Conservation (phyloP, 2,888 invertebrate genomes). For the Eurytoma adleriae region DNA sequence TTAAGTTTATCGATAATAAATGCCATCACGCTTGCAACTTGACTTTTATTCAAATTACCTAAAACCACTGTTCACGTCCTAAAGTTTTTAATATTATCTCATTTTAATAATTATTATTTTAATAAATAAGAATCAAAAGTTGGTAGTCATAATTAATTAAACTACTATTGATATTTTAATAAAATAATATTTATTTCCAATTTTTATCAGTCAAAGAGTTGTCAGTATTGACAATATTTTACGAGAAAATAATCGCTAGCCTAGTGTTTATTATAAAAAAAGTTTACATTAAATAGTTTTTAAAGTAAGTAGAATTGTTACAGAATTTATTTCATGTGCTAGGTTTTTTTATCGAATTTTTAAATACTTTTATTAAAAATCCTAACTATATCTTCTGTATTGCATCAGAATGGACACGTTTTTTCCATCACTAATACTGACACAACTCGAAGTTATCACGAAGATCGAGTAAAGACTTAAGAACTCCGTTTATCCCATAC, state of each 20-base stretch:
- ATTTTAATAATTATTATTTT: neutral
- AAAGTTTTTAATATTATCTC: no score
- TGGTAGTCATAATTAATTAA: neutral
- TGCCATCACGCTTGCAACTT: conserved; percentile 75
- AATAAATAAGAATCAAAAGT: no score
- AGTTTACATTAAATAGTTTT: conserved; percentile 25
- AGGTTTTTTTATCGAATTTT: neutral
- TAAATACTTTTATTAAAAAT: conserved; percentile 28
- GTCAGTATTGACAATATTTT: conserved; percentile 44
- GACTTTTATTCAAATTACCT: conserved; percentile 37
- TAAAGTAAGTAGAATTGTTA: conserved; percentile 15
- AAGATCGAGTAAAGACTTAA: conserved; percentile 26
- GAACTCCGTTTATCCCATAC: conserved; percentile 8
- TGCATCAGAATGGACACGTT: conserved; percentile 17
- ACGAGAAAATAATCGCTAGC: conserved; percentile 31
- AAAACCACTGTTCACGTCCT: neutral
- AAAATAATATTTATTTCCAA: conserved; percentile 51
- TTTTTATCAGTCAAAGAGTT: conserved; percentile 52
- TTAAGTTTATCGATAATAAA: conserved; percentile 76
- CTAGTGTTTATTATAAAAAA: conserved; percentile 45
- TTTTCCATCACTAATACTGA: conserved; percentile 34
- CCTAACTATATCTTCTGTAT: conserved; percentile 1
- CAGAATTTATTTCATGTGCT: conserved; percentile 15
- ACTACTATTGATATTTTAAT: neutral
- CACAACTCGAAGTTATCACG: conserved; percentile 15